Base-by-base conservation (phyloP, 2,797 vertebrate genomes). In the Dicrostonyx torquatus region DNA sequence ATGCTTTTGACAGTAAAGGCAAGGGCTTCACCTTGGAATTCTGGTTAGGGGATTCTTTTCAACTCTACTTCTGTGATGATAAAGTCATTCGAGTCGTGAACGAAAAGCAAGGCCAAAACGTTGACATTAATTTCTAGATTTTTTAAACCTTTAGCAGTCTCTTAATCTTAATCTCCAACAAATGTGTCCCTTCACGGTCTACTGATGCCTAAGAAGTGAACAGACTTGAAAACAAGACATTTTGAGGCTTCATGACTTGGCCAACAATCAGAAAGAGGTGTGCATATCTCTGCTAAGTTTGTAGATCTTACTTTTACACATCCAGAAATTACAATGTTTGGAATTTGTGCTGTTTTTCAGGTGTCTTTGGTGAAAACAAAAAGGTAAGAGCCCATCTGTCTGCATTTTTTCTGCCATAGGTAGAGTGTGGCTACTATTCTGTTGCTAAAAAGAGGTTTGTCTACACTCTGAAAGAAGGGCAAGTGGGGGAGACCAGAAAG, bases 341-440 rank as follows among this genome's bases (percentile, higher is more conserved):
- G 2, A 93, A 94, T 90, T 87, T 89, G 17, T 92, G 31, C 18
- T 1, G 64, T 90, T 64, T 34, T 50, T 1, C 92, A 97, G 97
- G 93, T 96, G 85, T 88, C 93, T 96, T 95, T 89, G 62, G 94
- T 95, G 97, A 97, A 96, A 94, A 66, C 84, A 45, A 18, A 73
- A 82, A 97, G 96, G 97, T 97, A 3, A 96, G 97, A 96, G 18
- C 45, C 24, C 80, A n/a, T 70, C 87, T 90, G 85, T 91, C 40
- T 89, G 29, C 96, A 6, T 40, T 87, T 72, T n/a, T 87, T 97
- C 66, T 53, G 12, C 60, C 9, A 3, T 48, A 14, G 24, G 55
- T 62, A 60, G 29, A 48, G 7, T 5, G 77, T 90, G n/a, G 8
- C 40, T 82, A 50, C 6, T 76, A 24, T 80, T 95, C 66, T 4